A percentile compares a stretch with the other conserved stretches of the same genome.
phyloP scores from a whole-genome alignment of 2,888 invertebrate species.

The Drosophila dives region DNA sequence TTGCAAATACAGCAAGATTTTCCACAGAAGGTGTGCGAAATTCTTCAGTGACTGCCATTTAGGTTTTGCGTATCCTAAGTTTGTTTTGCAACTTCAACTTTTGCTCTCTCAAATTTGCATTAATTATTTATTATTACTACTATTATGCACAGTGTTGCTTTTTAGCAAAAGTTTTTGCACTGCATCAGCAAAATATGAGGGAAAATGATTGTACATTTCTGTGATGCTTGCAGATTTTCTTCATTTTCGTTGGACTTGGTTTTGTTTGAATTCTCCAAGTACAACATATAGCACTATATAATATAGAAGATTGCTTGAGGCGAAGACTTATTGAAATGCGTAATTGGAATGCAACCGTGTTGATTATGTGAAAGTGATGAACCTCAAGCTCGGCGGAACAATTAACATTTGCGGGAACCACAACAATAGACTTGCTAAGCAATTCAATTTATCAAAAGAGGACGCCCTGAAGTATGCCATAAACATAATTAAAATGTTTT shows the following conservation, averaged over 20 bases:
- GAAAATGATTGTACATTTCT: constrained; percentile 6
- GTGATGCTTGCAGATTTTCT: background rate
- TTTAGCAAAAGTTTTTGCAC: constrained; percentile 31
- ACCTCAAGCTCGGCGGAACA: background rate
- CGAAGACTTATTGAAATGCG: background rate
- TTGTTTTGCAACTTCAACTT: constrained; percentile 16
- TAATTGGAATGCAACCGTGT: background rate
- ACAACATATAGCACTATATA: background rate
- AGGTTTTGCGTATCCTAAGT: constrained; percentile 7
- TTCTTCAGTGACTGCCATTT: constrained; percentile 20
- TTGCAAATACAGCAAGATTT: constrained; percentile 48
- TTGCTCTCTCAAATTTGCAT: constrained; percentile 24
- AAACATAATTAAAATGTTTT: constrained; percentile 76
- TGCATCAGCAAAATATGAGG: constrained; percentile 10
- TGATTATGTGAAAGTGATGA: constrained; percentile 7
- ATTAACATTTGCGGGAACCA: constrained; percentile 1
- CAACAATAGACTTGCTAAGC: constrained; percentile 10
- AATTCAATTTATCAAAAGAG: constrained; percentile 33
- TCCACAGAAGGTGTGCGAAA: constrained; percentile 32
- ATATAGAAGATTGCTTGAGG: background rate
- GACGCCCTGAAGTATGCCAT: constrained; percentile 46
- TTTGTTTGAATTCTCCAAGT: background rate
- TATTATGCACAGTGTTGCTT: constrained; percentile 17
- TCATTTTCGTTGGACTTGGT: too few species aligned
- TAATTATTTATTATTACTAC: constrained; percentile 34